phyloP scores from a whole-genome alignment of 2,113 vertebrate species.

The Rattus rattus region DNA sequence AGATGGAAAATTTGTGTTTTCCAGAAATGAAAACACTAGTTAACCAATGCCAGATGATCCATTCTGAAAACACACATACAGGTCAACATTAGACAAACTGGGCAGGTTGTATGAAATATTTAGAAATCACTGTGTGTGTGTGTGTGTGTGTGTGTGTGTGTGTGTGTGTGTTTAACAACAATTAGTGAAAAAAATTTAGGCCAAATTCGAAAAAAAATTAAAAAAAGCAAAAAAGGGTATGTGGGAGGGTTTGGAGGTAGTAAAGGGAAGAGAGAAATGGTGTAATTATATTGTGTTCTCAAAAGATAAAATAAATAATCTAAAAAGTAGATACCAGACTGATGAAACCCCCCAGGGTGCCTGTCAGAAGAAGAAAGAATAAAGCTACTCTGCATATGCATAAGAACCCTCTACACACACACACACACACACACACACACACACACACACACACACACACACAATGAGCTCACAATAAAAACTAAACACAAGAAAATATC shows the following conservation, averaged over 20 bases:
- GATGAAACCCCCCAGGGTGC: not conserved
- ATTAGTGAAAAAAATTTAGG: not conserved
- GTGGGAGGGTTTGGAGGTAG: not conserved
- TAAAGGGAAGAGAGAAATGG: not conserved
- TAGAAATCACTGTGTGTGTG: not conserved
- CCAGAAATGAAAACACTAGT: not conserved
- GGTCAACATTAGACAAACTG: not conserved
- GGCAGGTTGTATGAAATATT: not conserved
- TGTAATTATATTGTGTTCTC: not conserved
- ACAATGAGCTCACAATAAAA: not conserved
- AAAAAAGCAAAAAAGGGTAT: not conserved
- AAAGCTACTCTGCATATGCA: not conserved
- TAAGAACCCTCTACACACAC: too few species aligned
- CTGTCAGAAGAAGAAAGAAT: not conserved
- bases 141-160: not conserved
- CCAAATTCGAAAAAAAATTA: too few species aligned
- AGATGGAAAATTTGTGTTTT: not conserved
- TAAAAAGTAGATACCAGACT: not conserved
- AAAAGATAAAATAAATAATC: not conserved
- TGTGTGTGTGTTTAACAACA: not conserved
- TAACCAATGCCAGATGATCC: not conserved
- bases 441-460: not conserved
- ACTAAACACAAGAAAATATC: not conserved
- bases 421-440: too few species aligned
- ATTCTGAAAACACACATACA: not conserved